Evolutionary conservation across 2,797 vertebrate genomes (phyloP), one percentile per base, ranked within the genome.

Genomic region (Hoplostethus mediterraneus): DNA sequence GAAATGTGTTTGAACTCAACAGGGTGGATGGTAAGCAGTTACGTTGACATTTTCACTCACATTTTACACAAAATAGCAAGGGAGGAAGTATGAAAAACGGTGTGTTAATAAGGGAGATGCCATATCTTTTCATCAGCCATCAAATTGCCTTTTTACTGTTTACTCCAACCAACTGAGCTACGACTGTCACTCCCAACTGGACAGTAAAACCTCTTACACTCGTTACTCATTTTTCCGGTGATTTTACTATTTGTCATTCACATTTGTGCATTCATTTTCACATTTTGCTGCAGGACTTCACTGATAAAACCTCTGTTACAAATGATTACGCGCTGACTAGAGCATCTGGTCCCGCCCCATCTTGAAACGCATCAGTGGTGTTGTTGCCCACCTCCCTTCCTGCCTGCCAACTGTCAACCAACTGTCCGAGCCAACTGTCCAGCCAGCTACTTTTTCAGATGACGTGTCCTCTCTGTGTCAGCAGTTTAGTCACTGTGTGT

Each of bases 381-480:
- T 53, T 7, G 70, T 63, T 73, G 61, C 71, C 82, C 72, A 72
- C 52, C 60, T 76, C 74, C 77, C 77, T 81, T 81, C 83, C 58
- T 61, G 72, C 73, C 73, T 71, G 38, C 84, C 85, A 87, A 88
- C 87, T 89, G 81, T 87, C 79, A 63, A 63, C 87, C 89, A 85
- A 82, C 84, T 86, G 84, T 87, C 72, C 67, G 5, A 16, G 77
- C 81, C 87, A 85, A 87, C 83, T 89, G 88, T 83, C 78, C 45
- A 3, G 62, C 68, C 80, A 36, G 86, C 75, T 81, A 78, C 75
- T 63, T 76, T 73, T 84, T 82, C 67, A 48, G 58, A 87, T 86
- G 89, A 90, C 73, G 60, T 71, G 67, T 76, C 77, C 31, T 44
- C 6, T 68, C 69, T 81, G 78, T 84, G 85, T 90, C 84, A 85